These are phyloP conservation scores for Oreochromis aureus DNA, from an alignment of 2,113 vertebrate genomes.

Conservation along the genomic window DNA sequence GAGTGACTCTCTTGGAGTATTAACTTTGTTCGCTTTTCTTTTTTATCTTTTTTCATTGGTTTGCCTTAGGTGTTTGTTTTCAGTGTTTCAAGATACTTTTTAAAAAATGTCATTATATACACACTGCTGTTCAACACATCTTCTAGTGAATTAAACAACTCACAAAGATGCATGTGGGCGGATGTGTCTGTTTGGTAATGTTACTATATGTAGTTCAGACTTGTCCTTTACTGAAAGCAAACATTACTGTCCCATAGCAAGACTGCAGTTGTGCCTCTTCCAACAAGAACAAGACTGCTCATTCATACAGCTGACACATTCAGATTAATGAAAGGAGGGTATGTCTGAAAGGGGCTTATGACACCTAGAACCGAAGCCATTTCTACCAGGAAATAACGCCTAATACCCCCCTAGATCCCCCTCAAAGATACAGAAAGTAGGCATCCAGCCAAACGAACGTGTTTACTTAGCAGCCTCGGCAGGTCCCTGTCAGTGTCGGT, in stretches of 20 bases:
- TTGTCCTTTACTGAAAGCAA: neutral
- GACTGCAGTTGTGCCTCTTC: neutral
- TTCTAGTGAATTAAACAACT: neutral
- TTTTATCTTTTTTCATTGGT: neutral
- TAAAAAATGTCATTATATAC: accelerated
- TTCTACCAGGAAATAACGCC: neutral
- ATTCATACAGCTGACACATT: neutral
- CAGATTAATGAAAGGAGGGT: neutral
- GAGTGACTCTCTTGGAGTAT: neutral
- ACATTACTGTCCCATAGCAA: accelerated
- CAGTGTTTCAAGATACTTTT: neutral
- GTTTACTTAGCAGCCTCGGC: constrained; percentile 2
- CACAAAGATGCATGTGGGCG: neutral
- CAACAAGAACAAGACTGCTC: neutral
- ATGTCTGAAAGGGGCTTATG: neutral
- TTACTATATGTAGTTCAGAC: neutral
- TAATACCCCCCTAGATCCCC: neutral
- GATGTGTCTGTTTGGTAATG: neutral
- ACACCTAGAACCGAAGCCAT: neutral
- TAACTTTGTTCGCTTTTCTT: neutral
- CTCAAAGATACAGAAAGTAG: neutral
- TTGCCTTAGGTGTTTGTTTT: neutral
- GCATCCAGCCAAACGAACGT: neutral
- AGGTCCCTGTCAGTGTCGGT: neutral
- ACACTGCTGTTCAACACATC: accelerated